Base-by-base conservation (phyloP, 2,797 vertebrate genomes). In the Gymnodraco acuticeps region DNA sequence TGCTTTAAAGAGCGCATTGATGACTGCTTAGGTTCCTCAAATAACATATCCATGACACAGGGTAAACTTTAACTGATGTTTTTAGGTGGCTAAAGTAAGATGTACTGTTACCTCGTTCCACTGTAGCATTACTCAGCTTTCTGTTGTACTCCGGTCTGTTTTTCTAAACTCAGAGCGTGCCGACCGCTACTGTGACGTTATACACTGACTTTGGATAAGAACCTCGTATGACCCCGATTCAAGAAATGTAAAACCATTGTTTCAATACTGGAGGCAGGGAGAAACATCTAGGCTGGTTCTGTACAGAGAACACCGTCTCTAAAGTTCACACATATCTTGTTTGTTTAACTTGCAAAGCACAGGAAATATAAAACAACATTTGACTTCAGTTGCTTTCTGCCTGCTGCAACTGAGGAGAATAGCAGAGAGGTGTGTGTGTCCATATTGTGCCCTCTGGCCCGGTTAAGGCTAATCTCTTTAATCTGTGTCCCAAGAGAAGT, bases 401-500 rank as follows among this genome's bases (percentile, higher is more conserved):
- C 5, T 52, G 50, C 58, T 72, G 65, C 76, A 77, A 75, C 75
- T 79, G 69, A 52, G 19, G 58, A n/a, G 1, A 33, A 3, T 23
- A 23, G 23, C 23, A 20, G 20, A 20, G 23, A n/a, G n/a, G 23
- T 3, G 23, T 23, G 46, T 1, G 41, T 12, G 55, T 64, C 19
- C 61, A 62, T 74, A 68, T 58, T 19, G 67, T 16, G 69, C 6
- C 12, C 65, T 55, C 38, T 6, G 27, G 31, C 31, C 0, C 10
- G 41, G 27, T 14, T 78, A 31, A 80, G 33, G 63, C 74, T 91
- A 87, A 89, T 91, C 88, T 10, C 71, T 75, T 79, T 89, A 89
- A 88, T 89, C 83, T 77, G 71, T 46, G 47, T 48, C 46, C 27
- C 12, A 31, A 73, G 68, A 72, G 72, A 62, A 16, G 33, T 20